A percentile compares a stretch with the other conserved stretches of the same genome.
Evolutionary conservation across 2,113 vertebrate genomes (phyloP).

Genomic region (Nematolebias whitei): DNA sequence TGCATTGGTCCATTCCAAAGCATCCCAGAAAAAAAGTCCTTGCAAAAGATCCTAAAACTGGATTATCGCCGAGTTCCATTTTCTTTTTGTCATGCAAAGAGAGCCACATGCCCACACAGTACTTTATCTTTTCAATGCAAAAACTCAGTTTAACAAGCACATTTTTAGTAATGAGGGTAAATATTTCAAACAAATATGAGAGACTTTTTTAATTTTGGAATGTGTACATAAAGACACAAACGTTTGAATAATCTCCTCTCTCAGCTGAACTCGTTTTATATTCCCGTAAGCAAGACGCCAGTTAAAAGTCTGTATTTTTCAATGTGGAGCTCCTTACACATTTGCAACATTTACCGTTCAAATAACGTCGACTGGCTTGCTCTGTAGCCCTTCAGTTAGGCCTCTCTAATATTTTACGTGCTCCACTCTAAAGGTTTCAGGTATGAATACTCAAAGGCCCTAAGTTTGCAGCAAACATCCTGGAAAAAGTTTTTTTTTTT

Average conservation of each 20-base stretch:
- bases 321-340: background rate
- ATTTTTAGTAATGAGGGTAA: conserved; percentile 25
- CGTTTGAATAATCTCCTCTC: too few relatives aligned
- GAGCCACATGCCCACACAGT: conserved; percentile 2
- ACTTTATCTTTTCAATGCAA: conserved; percentile 8
- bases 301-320: background rate
- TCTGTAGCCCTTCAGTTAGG: background rate
- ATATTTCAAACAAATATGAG: conserved; percentile 28
- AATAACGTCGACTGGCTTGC: background rate
- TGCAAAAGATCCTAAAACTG: conserved; percentile 15
- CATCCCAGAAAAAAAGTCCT: background rate
- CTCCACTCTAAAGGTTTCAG: background rate
- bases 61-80: conserved; percentile 17
- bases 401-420: background rate
- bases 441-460: background rate
- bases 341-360: background rate
- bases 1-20: background rate
- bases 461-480: background rate
- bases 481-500: background rate
- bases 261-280: background rate
- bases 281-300: background rate
- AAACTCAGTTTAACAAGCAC: background rate
- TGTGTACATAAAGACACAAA: too few relatives aligned
- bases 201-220: too few relatives aligned
- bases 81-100: conserved; percentile 11